Evolutionary conservation across 2,888 invertebrate species (phyloP), one percentile per base, ranked within the genome.

Genomic region (Caenorhabditis afra): DNA sequence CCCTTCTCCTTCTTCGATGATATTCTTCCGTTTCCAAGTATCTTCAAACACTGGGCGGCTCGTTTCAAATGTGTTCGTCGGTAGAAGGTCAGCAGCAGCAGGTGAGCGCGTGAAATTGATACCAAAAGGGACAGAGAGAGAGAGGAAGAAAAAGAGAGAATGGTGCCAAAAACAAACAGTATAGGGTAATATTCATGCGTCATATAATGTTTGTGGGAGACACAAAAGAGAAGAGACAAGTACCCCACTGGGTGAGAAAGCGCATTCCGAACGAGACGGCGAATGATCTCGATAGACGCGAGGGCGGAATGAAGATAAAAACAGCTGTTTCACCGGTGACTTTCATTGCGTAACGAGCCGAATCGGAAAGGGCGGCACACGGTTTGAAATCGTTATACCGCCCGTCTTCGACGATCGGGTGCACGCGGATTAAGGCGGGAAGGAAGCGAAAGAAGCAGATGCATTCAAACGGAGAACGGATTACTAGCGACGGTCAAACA

Each of bases 401-500:
- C 16, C 37, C 11, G 5, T 16, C 29, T n/a, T n/a, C n/a, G n/a
- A n/a, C n/a, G 29, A 29, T 41, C 22, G 41, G 39, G 41, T 53
- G 45, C 29, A 41, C 58, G 58, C 29, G 29, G 58, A 58, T 58
- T 58, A 58, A 23, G 23, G 39, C 22, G 50, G 18, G 45, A 22
- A n/a, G n/a, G 29, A 7, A 29, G 29, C 4, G 29, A 7, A 29
- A 7, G 29, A 29, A 29, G 7, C 58, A 45, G 41, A 44, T 41
- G 29, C 41, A 45, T 23, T 11, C 44, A 23, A 20, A 45, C 39
- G 61, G 55, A 55, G 71, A 53, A 41, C 35, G 61, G 71, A 71
- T 71, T 71, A 71, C 67, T 49, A 67, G 47, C 41, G 53, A 29
- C 50, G 35, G 70, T 61, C 70, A 70, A 61, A 70, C 70, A 70